Percentiles rank a stretch among this genome's conserved stretches.
Evolutionary conservation across 2,888 invertebrate species (phyloP).

Genomic region (Polyommatus iphigenia): DNA sequence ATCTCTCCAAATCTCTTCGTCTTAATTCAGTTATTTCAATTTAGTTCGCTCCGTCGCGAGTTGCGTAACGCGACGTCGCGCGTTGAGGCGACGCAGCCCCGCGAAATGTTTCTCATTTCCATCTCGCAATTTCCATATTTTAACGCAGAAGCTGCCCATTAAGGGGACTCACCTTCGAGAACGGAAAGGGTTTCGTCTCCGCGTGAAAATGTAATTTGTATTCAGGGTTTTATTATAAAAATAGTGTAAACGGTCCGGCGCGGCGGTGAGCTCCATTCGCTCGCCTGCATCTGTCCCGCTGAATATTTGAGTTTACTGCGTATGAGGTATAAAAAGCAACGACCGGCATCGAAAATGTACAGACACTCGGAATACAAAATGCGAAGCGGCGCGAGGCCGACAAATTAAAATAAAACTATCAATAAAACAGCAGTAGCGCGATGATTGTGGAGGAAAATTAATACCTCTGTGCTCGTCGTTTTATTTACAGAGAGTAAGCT

Average conservation of each 20-base stretch:
- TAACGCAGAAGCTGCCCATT: neutral
- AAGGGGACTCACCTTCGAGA: neutral
- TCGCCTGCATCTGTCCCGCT: slow-evolving; percentile 11
- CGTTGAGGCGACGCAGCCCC: neutral
- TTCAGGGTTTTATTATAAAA: slow-evolving; percentile 22
- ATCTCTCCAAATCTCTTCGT: neutral
- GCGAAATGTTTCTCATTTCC: neutral
- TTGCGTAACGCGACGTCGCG: neutral
- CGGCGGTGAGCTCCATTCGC: neutral
- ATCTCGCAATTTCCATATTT: slow-evolving; percentile 6
- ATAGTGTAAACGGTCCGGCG: slow-evolving; percentile 6
- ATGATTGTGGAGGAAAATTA: neutral
- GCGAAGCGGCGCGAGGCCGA: neutral
- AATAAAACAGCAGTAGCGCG: neutral
- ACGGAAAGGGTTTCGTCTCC: neutral
- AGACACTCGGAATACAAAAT: slow-evolving; percentile 15
- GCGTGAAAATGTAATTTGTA: slow-evolving; percentile 19
- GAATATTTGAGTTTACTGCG: slow-evolving; percentile 29
- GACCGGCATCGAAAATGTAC: slow-evolving; percentile 24
- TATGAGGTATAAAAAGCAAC: slow-evolving; percentile 28
- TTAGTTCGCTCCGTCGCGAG: neutral
- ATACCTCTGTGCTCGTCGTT: neutral
- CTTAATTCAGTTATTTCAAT: neutral
- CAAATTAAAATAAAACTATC: neutral
- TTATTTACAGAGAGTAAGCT: neutral